Percentiles rank a stretch among this genome's conserved stretches.
phyloP scores from a whole-genome alignment of 2,797 vertebrate genomes.

The Agapornis canus region DNA sequence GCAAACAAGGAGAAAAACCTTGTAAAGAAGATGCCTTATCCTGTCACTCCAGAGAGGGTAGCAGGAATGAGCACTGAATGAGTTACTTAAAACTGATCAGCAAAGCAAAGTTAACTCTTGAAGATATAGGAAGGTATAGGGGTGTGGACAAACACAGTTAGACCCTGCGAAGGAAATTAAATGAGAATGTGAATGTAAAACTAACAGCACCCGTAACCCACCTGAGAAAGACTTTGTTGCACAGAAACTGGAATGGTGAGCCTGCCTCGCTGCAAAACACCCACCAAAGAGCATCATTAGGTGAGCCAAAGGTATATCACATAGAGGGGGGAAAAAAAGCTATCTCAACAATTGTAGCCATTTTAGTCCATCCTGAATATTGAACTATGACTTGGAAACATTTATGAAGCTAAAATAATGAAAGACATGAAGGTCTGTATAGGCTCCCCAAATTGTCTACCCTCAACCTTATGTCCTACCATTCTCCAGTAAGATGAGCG shows the following conservation, averaged over 20 bases:
- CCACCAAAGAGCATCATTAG: background rate
- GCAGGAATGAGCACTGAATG: background rate
- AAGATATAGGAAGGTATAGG: background rate
- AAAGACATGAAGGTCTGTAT: background rate
- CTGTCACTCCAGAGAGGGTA: background rate
- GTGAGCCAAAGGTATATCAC: background rate
- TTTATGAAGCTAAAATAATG: background rate
- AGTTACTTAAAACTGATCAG: rapidly evolving
- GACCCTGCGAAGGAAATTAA: background rate
- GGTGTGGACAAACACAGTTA: background rate
- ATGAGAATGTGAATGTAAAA: background rate
- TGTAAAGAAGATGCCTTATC: background rate
- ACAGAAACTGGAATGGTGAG: background rate
- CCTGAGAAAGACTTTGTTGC: background rate
- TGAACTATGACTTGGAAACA: background rate
- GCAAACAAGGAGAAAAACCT: background rate
- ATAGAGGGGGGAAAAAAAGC: background rate
- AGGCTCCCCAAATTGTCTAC: background rate
- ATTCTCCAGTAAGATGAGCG: rapidly evolving
- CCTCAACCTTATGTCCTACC: background rate
- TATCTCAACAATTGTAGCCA: background rate
- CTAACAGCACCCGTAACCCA: background rate
- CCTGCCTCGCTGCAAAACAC: background rate
- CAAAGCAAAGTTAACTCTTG: background rate
- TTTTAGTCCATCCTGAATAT: background rate